Percentiles rank a stretch among this genome's conserved stretches.
Evolutionary conservation across 2,888 invertebrate species (phyloP).

Genomic region (Hypena proboscidalis): DNA sequence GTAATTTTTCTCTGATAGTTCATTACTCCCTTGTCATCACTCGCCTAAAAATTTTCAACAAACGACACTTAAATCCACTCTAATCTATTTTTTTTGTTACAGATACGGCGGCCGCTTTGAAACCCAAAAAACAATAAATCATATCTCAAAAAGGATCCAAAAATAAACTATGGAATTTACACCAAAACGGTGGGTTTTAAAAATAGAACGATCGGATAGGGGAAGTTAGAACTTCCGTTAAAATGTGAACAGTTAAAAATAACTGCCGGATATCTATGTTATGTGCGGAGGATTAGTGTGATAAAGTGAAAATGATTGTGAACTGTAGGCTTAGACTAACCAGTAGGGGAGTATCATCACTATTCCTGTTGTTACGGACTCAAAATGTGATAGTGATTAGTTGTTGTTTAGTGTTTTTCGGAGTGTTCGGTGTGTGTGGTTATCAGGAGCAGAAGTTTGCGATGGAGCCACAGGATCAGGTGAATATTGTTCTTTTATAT

Average conservation of each 20-base stretch:
- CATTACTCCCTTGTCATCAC: slow-evolving; percentile 3
- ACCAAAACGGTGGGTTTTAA: slow-evolving; percentile 45
- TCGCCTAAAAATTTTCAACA: slow-evolving; percentile 15
- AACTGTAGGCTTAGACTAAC: slow-evolving; percentile 62
- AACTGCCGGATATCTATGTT: slow-evolving; percentile 65
- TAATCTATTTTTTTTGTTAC: slow-evolving; percentile 57
- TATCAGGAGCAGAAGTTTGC: slow-evolving; percentile 92
- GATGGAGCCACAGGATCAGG: slow-evolving; percentile 95
- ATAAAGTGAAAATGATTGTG: slow-evolving; percentile 55
- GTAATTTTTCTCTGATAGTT: neutral
- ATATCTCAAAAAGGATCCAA: slow-evolving; percentile 48
- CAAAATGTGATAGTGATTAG: slow-evolving; percentile 39
- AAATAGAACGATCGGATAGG: slow-evolving; percentile 60
- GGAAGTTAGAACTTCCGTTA: slow-evolving; percentile 66
- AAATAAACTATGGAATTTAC: slow-evolving; percentile 70
- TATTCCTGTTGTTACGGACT: slow-evolving; percentile 77
- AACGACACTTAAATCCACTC: slow-evolving; percentile 27
- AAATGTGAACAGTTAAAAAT: slow-evolving; percentile 71
- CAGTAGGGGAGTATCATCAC: slow-evolving; percentile 69
- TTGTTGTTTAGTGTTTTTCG: slow-evolving; percentile 52
- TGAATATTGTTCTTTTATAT: slow-evolving; percentile 32
- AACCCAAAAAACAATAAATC: slow-evolving; percentile 46
- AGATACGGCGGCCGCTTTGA: slow-evolving; percentile 50
- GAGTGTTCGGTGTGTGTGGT: slow-evolving; percentile 68
- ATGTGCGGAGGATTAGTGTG: slow-evolving; percentile 49